A percentile compares a stretch with the other conserved stretches of the same genome.
These are phyloP conservation scores for Hofmannophila pseudospretella DNA, from an alignment of 2,888 invertebrate genomes.

Conservation along the genomic window DNA sequence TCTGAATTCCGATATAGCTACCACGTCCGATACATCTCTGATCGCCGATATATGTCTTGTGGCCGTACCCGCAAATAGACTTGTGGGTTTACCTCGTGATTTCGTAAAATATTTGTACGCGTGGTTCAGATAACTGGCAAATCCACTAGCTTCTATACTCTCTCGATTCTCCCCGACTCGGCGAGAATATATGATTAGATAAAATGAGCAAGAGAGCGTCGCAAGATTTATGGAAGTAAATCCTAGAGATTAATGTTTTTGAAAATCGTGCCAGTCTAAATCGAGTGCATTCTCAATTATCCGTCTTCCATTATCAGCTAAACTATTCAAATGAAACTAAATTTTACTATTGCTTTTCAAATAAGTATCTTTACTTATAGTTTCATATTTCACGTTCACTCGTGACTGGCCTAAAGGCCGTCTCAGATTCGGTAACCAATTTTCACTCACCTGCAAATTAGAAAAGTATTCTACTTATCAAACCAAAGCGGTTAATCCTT, in stretches of 20 bases:
- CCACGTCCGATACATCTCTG: background rate
- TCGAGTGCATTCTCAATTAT: background rate
- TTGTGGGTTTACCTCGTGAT: conserved; percentile 5
- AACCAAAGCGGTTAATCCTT: too few relatives aligned
- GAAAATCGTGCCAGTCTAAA: background rate
- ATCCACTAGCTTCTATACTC: conserved; percentile 23
- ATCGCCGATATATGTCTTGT: conserved; percentile 11
- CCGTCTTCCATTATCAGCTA: too few relatives aligned
- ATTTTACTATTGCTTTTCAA: background rate
- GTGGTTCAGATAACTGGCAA: conserved; percentile 23
- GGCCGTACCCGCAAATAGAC: conserved; percentile 2
- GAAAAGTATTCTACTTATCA: too few relatives aligned
- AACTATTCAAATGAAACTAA: background rate
- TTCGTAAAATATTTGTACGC: conserved; percentile 11
- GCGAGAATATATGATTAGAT: background rate
- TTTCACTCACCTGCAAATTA: too few relatives aligned
- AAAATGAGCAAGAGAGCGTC: background rate
- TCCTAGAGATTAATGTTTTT: background rate
- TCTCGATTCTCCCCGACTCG: background rate
- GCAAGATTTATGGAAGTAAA: background rate
- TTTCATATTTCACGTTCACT: too few relatives aligned
- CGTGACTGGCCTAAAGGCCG: too few relatives aligned
- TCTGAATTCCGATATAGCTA: too few relatives aligned
- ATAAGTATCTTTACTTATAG: too few relatives aligned
- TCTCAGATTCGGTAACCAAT: too few relatives aligned